Evolutionary conservation across 2,113 vertebrate species (phyloP).

Genomic region (Boulengeromyrus knoepffleri): DNA sequence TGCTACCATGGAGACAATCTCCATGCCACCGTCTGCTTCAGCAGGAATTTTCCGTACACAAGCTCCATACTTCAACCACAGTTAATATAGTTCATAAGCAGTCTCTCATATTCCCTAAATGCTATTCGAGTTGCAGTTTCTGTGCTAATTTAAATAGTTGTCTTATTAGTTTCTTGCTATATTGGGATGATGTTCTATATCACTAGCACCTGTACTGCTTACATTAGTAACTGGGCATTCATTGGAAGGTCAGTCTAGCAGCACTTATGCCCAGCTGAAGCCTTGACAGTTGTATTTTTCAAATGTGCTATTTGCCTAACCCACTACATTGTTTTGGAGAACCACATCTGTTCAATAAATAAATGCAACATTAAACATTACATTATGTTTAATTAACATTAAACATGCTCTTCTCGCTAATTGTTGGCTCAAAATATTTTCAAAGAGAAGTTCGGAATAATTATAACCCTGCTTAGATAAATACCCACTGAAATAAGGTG

Average conservation of each 20-base stretch:
- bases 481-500: not conserved
- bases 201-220: not conserved
- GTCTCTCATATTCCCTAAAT: not conserved
- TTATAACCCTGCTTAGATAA: not conserved
- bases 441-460: not conserved
- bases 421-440: not conserved
- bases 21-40: not conserved
- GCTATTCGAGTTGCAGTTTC: not conserved
- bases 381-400: no score
- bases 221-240: not conserved
- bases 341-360: not conserved
- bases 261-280: not conserved
- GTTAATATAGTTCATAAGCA: not conserved
- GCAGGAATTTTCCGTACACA: not conserved
- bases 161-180: not conserved
- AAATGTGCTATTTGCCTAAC: not conserved
- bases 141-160: not conserved
- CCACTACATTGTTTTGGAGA: not conserved
- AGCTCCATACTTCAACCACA: not conserved
- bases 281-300: not conserved
- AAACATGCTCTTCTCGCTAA: not conserved
- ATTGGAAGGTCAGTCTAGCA: not conserved
- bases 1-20: not conserved
- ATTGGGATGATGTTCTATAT: not conserved
- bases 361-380: not conserved